Evolutionary conservation across 1,140 invertebrate genomes (phyloP).

Genomic region (Calephelis virginiensis): DNA sequence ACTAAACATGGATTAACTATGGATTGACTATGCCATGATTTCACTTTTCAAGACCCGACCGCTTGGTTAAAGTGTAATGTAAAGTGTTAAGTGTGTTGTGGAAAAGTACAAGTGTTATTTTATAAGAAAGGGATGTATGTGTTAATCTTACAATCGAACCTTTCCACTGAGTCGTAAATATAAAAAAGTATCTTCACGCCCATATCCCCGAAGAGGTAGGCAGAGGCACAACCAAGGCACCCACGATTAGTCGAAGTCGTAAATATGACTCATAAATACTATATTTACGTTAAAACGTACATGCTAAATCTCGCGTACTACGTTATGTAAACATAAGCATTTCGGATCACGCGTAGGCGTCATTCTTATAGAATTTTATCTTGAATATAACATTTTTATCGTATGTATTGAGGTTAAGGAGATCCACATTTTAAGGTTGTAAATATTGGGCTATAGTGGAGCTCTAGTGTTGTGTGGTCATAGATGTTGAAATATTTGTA

Average conservation of each 20-base stretch:
- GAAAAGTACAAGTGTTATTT: no score
- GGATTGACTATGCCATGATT: no score
- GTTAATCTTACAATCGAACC: neutral
- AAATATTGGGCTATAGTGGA: neutral
- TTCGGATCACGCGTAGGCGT: constrained; percentile 1
- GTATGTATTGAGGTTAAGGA: constrained; percentile 10
- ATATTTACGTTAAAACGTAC: constrained; percentile 3
- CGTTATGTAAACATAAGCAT: neutral
- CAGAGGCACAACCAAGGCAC: no score
- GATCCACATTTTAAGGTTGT: neutral
- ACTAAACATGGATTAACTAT: no score
- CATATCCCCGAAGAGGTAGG: no score
- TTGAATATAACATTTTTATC: neutral
- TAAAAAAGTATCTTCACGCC: no score
- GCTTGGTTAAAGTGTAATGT: no score
- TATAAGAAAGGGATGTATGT: no score
- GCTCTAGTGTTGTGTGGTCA: neutral
- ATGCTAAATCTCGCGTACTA: neutral
- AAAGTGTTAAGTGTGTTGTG: no score
- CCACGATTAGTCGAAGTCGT: no score
- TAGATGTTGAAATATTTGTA: neutral
- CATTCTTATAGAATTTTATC: constrained; percentile 6
- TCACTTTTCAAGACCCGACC: no score
- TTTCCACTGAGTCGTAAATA: neutral
- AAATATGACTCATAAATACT: constrained; percentile 10